Base-by-base conservation (phyloP, 2,888 invertebrate genomes). In the Periphyllus acericola region DNA sequence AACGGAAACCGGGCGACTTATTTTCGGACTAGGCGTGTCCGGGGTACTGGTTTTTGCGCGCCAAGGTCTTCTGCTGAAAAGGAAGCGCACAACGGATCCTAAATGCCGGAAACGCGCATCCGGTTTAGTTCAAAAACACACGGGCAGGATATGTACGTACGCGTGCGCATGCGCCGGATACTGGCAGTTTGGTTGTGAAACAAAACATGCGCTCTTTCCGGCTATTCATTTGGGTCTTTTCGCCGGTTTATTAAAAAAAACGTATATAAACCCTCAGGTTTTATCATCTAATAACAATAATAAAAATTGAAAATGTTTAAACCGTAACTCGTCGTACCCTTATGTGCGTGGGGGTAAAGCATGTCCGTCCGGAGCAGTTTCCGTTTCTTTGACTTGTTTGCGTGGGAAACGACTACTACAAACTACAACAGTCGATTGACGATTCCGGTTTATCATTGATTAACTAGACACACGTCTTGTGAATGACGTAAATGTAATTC, bases 1-100 rank as follows among this genome's bases (percentile, higher is more conserved):
- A 87, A 81, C 87, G 80, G 87, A 87, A 87, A 87, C 87, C 55
- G 19, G 40, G 52, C 74, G 87, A 74, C 87, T 87, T 87, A 87
- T 87, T 87, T 87, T 87, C 80, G 87, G 87, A 87, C 80, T 86
- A 86, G 78, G 86, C 79, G 86, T 86, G 72, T 86, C 71, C 72
- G 86, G 79, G 71, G 72, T 85, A 85, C 83, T 76, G 75, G 83
- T 78, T 85, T 85, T 85, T 68, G 84, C 84, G 68, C 76, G 68
- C 68, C 84, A 66, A 85, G 84, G 84, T 68, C 76, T 66, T n/a
- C 40, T 34, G 68, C 34, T 46, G 84, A 85, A 85, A 85, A 85
- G 68, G 76, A 78, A 78, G 32, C 46, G 78, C 32, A 34, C 84
- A 68, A 46, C 84, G 87, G 87, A 87, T 85, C 68, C 78, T 85